Conservation (phyloP, 1,140 invertebrate species). For the Lepidurus arcticus region DNA sequence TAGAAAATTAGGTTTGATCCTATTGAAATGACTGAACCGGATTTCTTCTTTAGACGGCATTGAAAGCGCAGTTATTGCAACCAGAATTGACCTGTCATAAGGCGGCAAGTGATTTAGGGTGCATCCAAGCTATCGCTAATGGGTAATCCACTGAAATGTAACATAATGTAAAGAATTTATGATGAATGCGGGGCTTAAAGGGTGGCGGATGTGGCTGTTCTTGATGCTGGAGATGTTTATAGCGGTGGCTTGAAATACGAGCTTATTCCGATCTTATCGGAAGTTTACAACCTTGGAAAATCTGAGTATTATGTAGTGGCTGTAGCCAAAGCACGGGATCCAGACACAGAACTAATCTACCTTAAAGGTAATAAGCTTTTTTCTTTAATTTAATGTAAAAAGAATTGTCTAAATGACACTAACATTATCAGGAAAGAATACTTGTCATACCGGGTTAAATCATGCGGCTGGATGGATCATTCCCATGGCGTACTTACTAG, state of each 20-base stretch:
- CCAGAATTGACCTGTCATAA: conserved; percentile 82
- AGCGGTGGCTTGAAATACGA: conserved; percentile 74
- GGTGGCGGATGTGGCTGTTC: conserved; percentile 74
- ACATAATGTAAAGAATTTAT: conserved; percentile 39
- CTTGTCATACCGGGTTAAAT: conserved; percentile 87
- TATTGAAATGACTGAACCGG: too few relatives aligned
- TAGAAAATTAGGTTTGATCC: background rate
- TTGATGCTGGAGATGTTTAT: conserved; percentile 92
- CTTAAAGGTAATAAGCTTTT: conserved; percentile 56
- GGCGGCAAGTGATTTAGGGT: conserved; percentile 76
- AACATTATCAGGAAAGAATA: conserved; percentile 58
- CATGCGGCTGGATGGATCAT: conserved; percentile 93
- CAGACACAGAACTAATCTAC: conserved; percentile 78
- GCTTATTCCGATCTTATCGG: conserved; percentile 79
- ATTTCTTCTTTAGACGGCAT: conserved; percentile 53
- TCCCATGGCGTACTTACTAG: conserved; percentile 84
- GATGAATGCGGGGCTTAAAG: conserved; percentile 36
- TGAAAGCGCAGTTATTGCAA: conserved; percentile 78
- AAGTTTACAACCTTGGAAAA: conserved; percentile 78
- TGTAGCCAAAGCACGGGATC: conserved; percentile 81
- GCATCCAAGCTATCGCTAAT: conserved; percentile 74
- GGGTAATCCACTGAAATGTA: conserved; percentile 50
- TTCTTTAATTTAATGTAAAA: conserved; percentile 27
- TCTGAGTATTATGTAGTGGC: conserved; percentile 91
- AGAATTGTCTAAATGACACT: conserved; percentile 34